These are phyloP conservation scores for Prorops nasuta DNA, from an alignment of 1,140 invertebrate genomes.

Conservation along the genomic window DNA sequence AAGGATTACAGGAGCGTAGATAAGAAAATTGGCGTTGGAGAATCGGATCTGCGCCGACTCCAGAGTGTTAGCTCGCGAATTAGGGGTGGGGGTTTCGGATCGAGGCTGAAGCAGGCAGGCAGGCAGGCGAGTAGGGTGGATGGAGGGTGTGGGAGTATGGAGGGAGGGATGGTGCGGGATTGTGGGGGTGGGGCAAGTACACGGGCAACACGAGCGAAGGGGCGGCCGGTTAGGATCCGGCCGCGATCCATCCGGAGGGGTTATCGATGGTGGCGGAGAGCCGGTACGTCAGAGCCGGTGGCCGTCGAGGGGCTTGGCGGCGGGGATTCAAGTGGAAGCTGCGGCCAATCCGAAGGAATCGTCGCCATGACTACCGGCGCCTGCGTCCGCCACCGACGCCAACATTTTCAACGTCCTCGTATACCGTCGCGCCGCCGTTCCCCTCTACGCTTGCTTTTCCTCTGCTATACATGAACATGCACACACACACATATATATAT, in stretches of 20 bases:
- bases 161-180: no score
- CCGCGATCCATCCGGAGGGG: slow-evolving; percentile 35
- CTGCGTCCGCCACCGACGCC: slow-evolving; percentile 39
- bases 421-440: slow-evolving; percentile 6
- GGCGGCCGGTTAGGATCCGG: slow-evolving; percentile 15
- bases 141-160: no score
- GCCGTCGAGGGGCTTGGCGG: slow-evolving; percentile 30
- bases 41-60: no score
- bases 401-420: no score
- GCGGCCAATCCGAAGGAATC: slow-evolving; percentile 56
- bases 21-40: not conserved
- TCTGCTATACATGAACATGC: not conserved
- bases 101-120: no score
- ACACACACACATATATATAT: slow-evolving; percentile 1
- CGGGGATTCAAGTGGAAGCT: slow-evolving; percentile 53
- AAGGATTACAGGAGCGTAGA: slow-evolving; percentile 14
- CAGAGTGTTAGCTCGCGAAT: not conserved
- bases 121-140: no score
- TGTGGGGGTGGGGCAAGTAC: slow-evolving; percentile 13
- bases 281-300: slow-evolving; percentile 29
- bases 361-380: slow-evolving; percentile 54
- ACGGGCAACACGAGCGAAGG: slow-evolving; percentile 24
- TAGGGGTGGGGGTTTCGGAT: not conserved
- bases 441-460: not conserved
- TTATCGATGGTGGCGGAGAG: slow-evolving; percentile 52